Evolutionary conservation across 1,140 invertebrate species (phyloP).

Genomic region (Drosophila insularis): DNA sequence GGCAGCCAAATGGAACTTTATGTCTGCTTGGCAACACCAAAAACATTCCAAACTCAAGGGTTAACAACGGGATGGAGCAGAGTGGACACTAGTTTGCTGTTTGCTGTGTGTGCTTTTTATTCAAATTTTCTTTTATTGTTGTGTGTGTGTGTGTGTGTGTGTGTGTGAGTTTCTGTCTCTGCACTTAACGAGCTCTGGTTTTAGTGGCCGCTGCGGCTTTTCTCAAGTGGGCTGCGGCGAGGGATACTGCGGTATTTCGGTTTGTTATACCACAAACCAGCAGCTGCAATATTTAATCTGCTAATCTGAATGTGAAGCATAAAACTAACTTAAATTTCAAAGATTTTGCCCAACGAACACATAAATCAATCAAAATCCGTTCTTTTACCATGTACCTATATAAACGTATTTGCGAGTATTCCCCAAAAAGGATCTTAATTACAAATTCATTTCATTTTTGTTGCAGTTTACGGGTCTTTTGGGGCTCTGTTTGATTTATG

Average conservation of each 20-base stretch:
- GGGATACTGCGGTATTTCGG: neutral
- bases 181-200: conserved; percentile 53
- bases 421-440: neutral
- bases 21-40: conserved; percentile 53
- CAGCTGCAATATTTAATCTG: conserved; percentile 1
- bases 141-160: conserved; percentile 7
- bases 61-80: neutral
- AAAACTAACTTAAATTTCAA: neutral
- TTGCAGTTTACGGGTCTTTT: conserved; percentile 12
- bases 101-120: conserved; percentile 2
- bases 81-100: conserved; percentile 16
- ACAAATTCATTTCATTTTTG: conserved; percentile 21
- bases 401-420: too few relatives aligned
- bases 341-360: neutral
- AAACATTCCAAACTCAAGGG: conserved; percentile 11
- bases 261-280: neutral
- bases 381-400: too few relatives aligned
- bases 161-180: conserved; percentile 34
- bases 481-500: conserved; percentile 22
- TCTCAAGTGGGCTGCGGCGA: neutral
- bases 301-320: neutral
- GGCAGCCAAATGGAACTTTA: conserved; percentile 11
- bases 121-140: conserved; percentile 14
- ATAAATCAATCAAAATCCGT: too few relatives aligned
- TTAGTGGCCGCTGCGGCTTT: conserved; percentile 45